These are phyloP conservation scores for Esperia sulphurella DNA, from an alignment of 2,888 invertebrate species.

Conservation along the genomic window DNA sequence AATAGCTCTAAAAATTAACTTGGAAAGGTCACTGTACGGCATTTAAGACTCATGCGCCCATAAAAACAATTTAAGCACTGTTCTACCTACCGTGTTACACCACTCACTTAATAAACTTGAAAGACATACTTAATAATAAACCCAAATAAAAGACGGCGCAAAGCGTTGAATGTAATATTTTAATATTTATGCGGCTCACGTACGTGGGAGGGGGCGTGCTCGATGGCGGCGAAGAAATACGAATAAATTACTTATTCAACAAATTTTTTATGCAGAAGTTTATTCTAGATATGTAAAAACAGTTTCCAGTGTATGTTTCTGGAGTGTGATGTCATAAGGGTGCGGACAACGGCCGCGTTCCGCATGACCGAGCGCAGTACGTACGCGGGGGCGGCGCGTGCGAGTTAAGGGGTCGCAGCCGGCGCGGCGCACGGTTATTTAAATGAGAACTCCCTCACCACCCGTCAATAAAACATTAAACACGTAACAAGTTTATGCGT, in stretches of 20 bases:
- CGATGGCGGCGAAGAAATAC: slow-evolving; percentile 18
- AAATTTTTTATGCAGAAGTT: slow-evolving; percentile 8
- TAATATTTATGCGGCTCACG: slow-evolving; percentile 21
- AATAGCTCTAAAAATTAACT: slow-evolving; percentile 58
- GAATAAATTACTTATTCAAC: slow-evolving; percentile 16
- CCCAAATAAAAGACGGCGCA: slow-evolving; percentile 12
- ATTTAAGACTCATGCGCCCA: slow-evolving; percentile 31
- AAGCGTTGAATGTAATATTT: slow-evolving; percentile 17
- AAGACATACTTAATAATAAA: slow-evolving; percentile 16
- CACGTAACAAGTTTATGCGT: slow-evolving; percentile 79
- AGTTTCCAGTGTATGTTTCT: slow-evolving; percentile 3
- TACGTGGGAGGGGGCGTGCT: slow-evolving; percentile 13
- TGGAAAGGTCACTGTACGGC: slow-evolving; percentile 45
- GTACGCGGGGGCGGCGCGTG: slow-evolving; percentile 33
- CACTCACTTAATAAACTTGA: slow-evolving; percentile 19
- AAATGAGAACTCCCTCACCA: slow-evolving; percentile 73
- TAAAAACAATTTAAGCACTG: slow-evolving; percentile 25
- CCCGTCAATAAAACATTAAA: slow-evolving; percentile 80
- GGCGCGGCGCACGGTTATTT: slow-evolving; percentile 63
- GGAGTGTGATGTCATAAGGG: slow-evolving; percentile 9
- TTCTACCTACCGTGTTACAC: slow-evolving; percentile 22
- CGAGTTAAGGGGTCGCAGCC: slow-evolving; percentile 31
- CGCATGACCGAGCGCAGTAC: slow-evolving; percentile 22
- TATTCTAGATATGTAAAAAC: slow-evolving; percentile 8
- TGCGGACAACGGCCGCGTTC: slow-evolving; percentile 15